Evolutionary conservation across 2,888 invertebrate species (phyloP).

Genomic region (Mimachlamys varia): DNA sequence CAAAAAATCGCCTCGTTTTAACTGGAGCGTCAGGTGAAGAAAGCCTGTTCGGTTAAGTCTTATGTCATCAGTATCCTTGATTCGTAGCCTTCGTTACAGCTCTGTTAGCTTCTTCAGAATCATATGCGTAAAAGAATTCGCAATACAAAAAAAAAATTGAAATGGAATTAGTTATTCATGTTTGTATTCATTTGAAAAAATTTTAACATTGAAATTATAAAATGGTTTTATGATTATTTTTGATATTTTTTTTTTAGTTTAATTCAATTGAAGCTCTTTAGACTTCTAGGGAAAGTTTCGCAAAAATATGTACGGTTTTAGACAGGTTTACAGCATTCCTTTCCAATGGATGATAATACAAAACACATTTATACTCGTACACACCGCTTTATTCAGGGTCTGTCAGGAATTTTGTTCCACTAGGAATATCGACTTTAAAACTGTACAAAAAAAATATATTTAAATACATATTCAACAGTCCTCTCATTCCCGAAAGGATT

Average conservation of each 20-base stretch:
- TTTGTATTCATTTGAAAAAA: not conserved
- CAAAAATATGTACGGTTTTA: not conserved
- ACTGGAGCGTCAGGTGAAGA: not conserved
- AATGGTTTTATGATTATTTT: not conserved
- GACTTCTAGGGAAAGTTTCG: not conserved
- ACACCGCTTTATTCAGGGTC: not conserved
- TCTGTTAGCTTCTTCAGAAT: not conserved
- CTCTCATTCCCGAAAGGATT: not conserved
- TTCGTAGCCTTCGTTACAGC: not conserved
- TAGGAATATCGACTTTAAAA: not conserved
- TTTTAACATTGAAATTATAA: not conserved
- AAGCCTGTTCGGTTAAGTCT: not conserved
- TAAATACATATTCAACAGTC: not conserved
- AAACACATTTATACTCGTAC: slow-evolving; percentile 18
- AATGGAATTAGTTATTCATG: not conserved
- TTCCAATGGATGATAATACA: not conserved
- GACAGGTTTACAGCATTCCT: not conserved
- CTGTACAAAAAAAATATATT: not conserved
- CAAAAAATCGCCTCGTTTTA: not conserved
- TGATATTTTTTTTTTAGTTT: not conserved
- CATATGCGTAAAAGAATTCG: not conserved
- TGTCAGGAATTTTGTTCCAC: not conserved
- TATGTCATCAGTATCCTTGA: not conserved
- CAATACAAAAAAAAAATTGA: not conserved
- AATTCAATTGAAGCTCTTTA: not conserved